Evolutionary conservation across 2,797 vertebrate species (phyloP), one percentile per base, ranked within the genome.

Genomic region (Poeciliopsis turneri): DNA sequence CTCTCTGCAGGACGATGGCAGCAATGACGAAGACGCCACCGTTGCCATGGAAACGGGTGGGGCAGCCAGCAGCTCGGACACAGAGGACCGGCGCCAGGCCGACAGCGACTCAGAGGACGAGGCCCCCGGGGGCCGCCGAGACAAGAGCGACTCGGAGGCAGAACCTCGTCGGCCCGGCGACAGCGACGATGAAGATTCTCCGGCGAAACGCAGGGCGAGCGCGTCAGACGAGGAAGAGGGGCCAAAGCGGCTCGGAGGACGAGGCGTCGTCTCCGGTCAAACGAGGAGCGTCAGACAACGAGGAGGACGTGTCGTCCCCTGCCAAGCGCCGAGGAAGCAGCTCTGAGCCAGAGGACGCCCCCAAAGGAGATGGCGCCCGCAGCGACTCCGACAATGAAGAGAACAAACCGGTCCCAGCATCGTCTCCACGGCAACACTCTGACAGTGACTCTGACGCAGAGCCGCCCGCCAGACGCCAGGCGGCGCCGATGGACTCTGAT

Each of bases 1-100:
- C 53, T 78, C 90, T 91, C 4, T 0, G 57, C 93, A 99, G 98
- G 97, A 97, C 25, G 97, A 98, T 2, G 95, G 93, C 74, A 98
- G 97, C 79, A 96, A 97, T 41, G 92, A 93, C 25, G 97, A 97
- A 77, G 96, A 93, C 16, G 93, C 93, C 2, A 81, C 88, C 3
- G 59, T 5, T 0, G 69, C 81, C 86, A 87, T 78, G 57, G 90
- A 88, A 78, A 87, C 84, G 72, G 88, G 92, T 84, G 91, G 47
- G 18, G 91, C 85, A 25, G 91, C 80, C 76, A 94, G 92, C 5
- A 89, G 84, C 51, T 95, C 94, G 0, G 95, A 95, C 79, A 84
- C 81, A 0, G 97, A 97, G 33, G 94, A 91, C 53, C 84, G 78
- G 23, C 25, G 10, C 53, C 23, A 25, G 0, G 93, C 78, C 0